Evolutionary conservation across 2,888 invertebrate species (phyloP), one percentile per base, ranked within the genome.

Genomic region (Drosophila stalkeri): DNA sequence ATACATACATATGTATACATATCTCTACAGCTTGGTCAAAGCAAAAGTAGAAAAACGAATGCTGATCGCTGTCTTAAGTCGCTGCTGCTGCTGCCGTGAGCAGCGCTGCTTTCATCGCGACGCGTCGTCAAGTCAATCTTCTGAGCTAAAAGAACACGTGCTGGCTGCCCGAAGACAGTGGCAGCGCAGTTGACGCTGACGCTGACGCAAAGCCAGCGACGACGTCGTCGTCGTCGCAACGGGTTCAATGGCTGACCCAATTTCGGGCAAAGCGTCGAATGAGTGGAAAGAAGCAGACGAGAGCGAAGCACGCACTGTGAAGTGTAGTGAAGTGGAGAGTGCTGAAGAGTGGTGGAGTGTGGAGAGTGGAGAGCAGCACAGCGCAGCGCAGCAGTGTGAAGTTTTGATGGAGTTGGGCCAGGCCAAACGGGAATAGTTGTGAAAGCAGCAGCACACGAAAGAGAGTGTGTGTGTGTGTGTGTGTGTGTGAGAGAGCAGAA

Each of bases 241-340:
- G 91, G 92, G 91, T 91, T 91, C 91, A 91, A 92, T 92, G 92
- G 92, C 92, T 92, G 92, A 92, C 92, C 92, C 89, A 92, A 92
- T 92, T 92, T 92, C 85, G 70, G 75, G 67, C 69, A 67, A 63
- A 81, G 79, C 78, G 72, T 70, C 68, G 73, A 68, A 75, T 67
- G 72, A 77, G 77, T 72, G 64, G 72, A 68, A 80, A 80, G 64
- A 74, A 80, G 74, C 77, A 77, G 67, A 71, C 81, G 69, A 78
- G 82, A 72, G 80, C 74, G 67, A 75, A 75, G 82, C 77, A 75
- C 77, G 74, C 74, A 77, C 64, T 63, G 64, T 60, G 44, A 77
- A 69, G 67, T 67, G 61, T 43, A 59, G 62, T 72, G 68, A 49
- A 65, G 78, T 66, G 71, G 31, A 37, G 61, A 78, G 41, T 61